These are phyloP conservation scores for Triplophysa yarkandensis DNA, from an alignment of 2,797 vertebrate genomes.

Conservation along the genomic window DNA sequence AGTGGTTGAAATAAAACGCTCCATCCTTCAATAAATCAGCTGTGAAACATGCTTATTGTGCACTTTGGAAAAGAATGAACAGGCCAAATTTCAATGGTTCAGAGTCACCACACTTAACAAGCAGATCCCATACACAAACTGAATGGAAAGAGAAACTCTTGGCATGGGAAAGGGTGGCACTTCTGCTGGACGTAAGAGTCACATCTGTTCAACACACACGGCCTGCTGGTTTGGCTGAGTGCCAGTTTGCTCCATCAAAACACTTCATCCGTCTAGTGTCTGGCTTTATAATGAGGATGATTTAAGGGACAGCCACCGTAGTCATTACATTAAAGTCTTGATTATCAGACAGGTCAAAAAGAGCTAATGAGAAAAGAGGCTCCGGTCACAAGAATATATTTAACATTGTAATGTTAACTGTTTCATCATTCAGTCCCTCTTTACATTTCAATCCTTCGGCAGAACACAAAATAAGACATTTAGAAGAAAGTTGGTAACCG, in stretches of 20 bases:
- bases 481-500: too few relatives aligned
- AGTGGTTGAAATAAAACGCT: conserved; percentile 26
- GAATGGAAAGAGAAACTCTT: conserved; percentile 25
- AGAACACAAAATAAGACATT: too few relatives aligned
- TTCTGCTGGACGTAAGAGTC: conserved; percentile 6
- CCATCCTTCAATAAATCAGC: conserved; percentile 38
- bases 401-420: conserved; percentile 71
- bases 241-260: conserved; percentile 29
- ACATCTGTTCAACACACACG: conserved; percentile 27
- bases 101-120: conserved; percentile 21
- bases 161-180: conserved; percentile 35
- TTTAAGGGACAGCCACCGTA: conserved; percentile 6
- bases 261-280: conserved; percentile 9
- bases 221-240: conserved; percentile 36
- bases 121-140: conserved; percentile 5
- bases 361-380: conserved; percentile 16
- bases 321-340: conserved; percentile 19
- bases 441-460: not conserved
- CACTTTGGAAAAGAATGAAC: conserved; percentile 7
- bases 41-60: conserved; percentile 30
- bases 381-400: conserved; percentile 65
- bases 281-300: conserved; percentile 21
- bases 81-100: conserved; percentile 30
- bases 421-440: too few relatives aligned
- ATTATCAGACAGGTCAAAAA: conserved; percentile 27